Conservation (phyloP, 2,888 invertebrate species). For the Abscondita cerata region DNA sequence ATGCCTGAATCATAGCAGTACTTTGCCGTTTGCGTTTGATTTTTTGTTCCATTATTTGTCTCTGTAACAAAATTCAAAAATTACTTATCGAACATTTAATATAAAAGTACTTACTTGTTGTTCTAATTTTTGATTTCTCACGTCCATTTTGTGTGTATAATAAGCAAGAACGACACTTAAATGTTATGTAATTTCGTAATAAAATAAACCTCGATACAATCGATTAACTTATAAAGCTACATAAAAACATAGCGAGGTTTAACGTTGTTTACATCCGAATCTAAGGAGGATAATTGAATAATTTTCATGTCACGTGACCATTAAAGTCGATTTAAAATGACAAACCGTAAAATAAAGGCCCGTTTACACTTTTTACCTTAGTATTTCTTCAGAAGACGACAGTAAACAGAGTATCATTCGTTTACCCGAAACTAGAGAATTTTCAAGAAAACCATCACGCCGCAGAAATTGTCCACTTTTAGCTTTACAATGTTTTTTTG, state of each 20-base stretch:
- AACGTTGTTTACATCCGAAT: constrained; percentile 33
- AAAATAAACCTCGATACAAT: constrained; percentile 20
- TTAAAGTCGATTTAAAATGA: neutral
- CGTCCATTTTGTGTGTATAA: constrained; percentile 48
- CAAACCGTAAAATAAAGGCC: neutral
- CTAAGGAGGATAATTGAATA: neutral
- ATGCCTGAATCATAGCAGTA: constrained; percentile 86
- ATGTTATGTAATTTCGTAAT: constrained; percentile 16
- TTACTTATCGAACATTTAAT: constrained; percentile 34
- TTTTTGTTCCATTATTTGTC: constrained; percentile 87
- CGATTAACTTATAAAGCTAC: constrained; percentile 26
- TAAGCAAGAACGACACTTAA: constrained; percentile 3
- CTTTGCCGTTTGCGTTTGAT: constrained; percentile 86
- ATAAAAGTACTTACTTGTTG: constrained; percentile 74
- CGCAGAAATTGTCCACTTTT: too few relatives aligned
- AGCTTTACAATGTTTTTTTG: too few relatives aligned
- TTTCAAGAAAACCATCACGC: too few relatives aligned
- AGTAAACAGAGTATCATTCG: too few relatives aligned
- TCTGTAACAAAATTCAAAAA: constrained; percentile 60
- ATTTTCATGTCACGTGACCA: constrained; percentile 4
- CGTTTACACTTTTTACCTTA: neutral
- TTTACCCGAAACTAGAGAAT: too few relatives aligned
- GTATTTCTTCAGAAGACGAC: too few relatives aligned
- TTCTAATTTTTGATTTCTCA: constrained; percentile 83
- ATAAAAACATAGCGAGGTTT: constrained; percentile 28